A percentile compares a stretch with the other conserved stretches of the same genome.
Conservation (phyloP, 2,888 invertebrate genomes). For the Ophion costatus region DNA sequence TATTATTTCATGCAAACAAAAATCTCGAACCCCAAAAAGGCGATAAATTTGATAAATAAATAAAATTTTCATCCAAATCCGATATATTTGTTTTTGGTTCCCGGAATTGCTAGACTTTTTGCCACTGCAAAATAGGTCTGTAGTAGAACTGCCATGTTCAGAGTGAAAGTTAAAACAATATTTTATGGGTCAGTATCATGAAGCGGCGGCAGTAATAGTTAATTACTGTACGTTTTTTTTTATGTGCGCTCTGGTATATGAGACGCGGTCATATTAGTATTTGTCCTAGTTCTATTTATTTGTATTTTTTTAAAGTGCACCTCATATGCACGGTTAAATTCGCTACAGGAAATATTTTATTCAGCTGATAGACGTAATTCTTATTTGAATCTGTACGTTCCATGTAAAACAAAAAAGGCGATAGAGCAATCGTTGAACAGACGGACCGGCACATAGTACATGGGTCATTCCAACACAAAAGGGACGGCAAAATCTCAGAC, state of each 20-base stretch:
- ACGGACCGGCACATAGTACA: neutral
- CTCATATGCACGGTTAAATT: neutral
- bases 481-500: neutral
- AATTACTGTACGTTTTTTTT: too few species aligned
- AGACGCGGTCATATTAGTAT: neutral
- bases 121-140: neutral
- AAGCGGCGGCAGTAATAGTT: too few species aligned
- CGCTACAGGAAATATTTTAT: neutral
- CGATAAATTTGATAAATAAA: neutral
- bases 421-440: neutral
- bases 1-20: neutral
- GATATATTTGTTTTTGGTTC: neutral
- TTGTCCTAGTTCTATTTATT: neutral
- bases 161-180: neutral
- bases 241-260: neutral
- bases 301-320: neutral
- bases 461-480: neutral
- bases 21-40: neutral
- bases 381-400: neutral
- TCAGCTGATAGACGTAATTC: neutral
- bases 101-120: neutral
- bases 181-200: too few species aligned
- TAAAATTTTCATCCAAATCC: neutral
- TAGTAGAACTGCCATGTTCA: neutral
- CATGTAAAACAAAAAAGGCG: neutral